Conservation (phyloP, 1,140 invertebrate genomes). For the Ips typographus region DNA sequence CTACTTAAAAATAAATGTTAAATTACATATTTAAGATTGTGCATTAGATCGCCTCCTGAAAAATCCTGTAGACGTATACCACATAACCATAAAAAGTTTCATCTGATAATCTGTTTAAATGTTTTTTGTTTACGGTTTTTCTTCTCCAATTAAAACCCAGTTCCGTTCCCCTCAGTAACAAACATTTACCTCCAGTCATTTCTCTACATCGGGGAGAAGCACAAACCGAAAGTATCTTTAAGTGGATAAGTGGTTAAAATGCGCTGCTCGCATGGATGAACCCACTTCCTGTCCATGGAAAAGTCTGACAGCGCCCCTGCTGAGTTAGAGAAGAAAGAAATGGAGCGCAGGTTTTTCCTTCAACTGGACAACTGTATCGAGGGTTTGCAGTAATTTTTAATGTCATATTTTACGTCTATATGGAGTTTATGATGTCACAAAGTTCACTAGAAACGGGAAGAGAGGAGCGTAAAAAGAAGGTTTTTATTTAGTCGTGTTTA, state of each 20-base stretch:
- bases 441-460: constrained; percentile 26
- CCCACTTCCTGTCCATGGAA: constrained; percentile 46
- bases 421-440: constrained; percentile 47
- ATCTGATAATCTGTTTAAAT: too few species aligned
- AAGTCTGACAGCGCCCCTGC: constrained; percentile 39
- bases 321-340: constrained; percentile 3
- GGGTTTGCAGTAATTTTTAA: constrained; percentile 50
- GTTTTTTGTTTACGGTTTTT: neutral
- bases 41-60: too few species aligned
- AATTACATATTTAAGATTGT: too few species aligned
- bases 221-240: constrained; percentile 42
- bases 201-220: constrained; percentile 18
- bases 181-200: constrained; percentile 26
- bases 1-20: too few species aligned
- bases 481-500: constrained; percentile 16
- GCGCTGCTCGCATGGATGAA: constrained; percentile 49
- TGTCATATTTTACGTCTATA: constrained; percentile 51
- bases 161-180: constrained; percentile 9
- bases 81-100: too few species aligned
- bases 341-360: neutral
- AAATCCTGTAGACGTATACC: too few species aligned
- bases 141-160: constrained; percentile 9
- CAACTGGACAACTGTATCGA: constrained; percentile 25
- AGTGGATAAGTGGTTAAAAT: constrained; percentile 52
- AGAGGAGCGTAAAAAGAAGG: constrained; percentile 18